Conservation (phyloP, 30 jellyfish, hydroid and myxozoan species). For the Hydractinia echinata region DNA sequence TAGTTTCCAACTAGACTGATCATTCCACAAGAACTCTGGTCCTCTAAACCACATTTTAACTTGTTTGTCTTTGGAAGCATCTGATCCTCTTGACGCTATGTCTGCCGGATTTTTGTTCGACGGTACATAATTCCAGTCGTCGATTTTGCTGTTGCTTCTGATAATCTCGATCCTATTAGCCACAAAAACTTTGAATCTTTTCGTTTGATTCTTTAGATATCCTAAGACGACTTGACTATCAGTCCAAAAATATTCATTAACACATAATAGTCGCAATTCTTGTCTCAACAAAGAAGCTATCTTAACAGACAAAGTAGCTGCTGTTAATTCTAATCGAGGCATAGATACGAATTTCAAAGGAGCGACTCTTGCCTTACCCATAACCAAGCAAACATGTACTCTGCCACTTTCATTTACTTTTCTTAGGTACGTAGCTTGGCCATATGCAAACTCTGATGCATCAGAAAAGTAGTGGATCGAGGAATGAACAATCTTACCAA, state of each 20-base stretch:
- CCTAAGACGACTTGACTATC: constrained; percentile 23
- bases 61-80: no score
- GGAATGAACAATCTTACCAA: constrained; percentile 3
- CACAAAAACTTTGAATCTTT: constrained; percentile 31
- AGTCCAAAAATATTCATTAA: constrained; percentile 23
- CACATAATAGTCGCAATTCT: neutral
- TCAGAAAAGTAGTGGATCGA: constrained; percentile 44
- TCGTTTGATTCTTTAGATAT: constrained; percentile 24
- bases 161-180: constrained; percentile 31
- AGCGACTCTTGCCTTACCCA: constrained; percentile 34
- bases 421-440: neutral
- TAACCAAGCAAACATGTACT: constrained; percentile 17
- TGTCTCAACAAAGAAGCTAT: constrained; percentile 12
- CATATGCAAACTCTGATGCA: constrained; percentile 39
- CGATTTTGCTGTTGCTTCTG: constrained; percentile 23
- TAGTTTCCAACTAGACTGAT: no score
- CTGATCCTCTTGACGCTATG: no score
- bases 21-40: no score
- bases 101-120: no score
- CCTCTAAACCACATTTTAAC: no score
- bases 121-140: no score
- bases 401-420: constrained; percentile 5
- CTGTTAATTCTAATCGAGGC: constrained; percentile 34
- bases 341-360: constrained; percentile 25
- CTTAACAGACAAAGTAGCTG: constrained; percentile 24